Percentiles rank a stretch among this genome's conserved stretches.
Evolutionary conservation across 2,113 vertebrate genomes (phyloP).

Genomic region (Salvelinus fontinalis): DNA sequence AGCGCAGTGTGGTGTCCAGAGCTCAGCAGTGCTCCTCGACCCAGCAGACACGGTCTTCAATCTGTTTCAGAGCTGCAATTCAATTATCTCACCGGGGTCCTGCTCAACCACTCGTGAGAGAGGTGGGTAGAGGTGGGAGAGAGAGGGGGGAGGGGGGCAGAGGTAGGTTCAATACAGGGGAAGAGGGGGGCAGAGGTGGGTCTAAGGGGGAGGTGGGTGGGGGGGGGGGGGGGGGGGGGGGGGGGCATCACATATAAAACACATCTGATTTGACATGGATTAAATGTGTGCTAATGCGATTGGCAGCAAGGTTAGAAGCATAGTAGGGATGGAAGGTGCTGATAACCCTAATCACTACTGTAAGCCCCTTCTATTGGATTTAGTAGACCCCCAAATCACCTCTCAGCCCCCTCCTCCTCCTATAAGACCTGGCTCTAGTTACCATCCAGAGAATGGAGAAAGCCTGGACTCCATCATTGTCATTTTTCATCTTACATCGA

Average conservation of each 20-base stretch:
- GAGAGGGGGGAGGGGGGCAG: not conserved
- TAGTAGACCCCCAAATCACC: constrained; percentile 19
- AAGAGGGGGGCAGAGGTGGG: not conserved
- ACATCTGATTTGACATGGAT: constrained; percentile 45
- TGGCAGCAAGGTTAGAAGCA: constrained; percentile 61
- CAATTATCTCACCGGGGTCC: constrained; percentile 75
- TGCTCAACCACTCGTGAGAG: constrained; percentile 67
- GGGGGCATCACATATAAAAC: constrained; percentile 41
- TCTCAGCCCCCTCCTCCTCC: not conserved
- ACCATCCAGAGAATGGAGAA: constrained; percentile 20
- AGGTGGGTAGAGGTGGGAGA: constrained; percentile 29
- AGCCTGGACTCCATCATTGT: not conserved
- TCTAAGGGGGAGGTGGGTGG: not conserved
- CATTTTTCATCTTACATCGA: constrained; percentile 75
- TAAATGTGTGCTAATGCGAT: constrained; percentile 48
- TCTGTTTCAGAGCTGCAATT: constrained; percentile 78
- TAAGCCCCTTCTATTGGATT: constrained; percentile 61
- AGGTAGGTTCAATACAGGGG: constrained; percentile 26
- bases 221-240: no score
- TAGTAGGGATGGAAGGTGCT: constrained; percentile 64
- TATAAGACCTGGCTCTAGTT: constrained; percentile 31
- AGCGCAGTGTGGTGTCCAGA: constrained; percentile 68
- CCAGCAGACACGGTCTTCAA: constrained; percentile 75
- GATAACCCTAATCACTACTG: constrained; percentile 70
- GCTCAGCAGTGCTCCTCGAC: constrained; percentile 60